Evolutionary conservation across 2,113 vertebrate genomes (phyloP).

Genomic region (Lamprotornis superbus): DNA sequence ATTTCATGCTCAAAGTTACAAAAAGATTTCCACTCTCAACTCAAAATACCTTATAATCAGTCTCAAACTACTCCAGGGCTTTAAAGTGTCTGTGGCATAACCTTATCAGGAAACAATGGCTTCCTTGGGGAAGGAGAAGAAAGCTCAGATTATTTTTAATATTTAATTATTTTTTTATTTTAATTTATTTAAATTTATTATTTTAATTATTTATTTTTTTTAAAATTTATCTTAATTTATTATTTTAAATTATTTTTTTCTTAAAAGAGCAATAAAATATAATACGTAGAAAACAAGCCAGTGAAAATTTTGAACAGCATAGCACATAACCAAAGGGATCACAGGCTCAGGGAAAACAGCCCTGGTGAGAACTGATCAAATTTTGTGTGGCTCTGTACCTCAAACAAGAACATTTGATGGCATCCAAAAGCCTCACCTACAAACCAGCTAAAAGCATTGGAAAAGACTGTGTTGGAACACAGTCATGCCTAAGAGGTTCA

Average conservation of each 20-base stretch:
- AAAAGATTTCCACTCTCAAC: background rate
- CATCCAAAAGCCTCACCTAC: background rate
- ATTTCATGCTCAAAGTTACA: background rate
- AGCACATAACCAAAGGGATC: background rate
- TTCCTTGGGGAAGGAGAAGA: background rate
- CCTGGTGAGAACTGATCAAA: background rate
- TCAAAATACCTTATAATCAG: background rate
- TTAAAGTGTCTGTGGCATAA: background rate
- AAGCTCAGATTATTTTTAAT: background rate
- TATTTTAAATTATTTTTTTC: background rate
- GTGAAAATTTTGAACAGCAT: background rate
- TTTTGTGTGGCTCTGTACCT: background rate
- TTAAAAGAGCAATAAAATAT: background rate
- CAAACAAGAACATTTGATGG: background rate
- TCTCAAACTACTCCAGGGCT: background rate
- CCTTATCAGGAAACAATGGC: background rate
- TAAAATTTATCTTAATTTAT: too few species aligned
- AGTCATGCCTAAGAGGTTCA: background rate
- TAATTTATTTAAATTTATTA: too few species aligned
- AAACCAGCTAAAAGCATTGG: background rate
- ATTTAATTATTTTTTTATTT: too few species aligned
- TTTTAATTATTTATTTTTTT: too few species aligned
- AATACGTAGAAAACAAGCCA: background rate
- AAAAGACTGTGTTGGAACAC: background rate
- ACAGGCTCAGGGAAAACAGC: background rate